A percentile compares a stretch with the other conserved stretches of the same genome.
These are phyloP conservation scores for Aphodius granarius DNA, from an alignment of 2,888 invertebrate genomes.

Conservation along the genomic window DNA sequence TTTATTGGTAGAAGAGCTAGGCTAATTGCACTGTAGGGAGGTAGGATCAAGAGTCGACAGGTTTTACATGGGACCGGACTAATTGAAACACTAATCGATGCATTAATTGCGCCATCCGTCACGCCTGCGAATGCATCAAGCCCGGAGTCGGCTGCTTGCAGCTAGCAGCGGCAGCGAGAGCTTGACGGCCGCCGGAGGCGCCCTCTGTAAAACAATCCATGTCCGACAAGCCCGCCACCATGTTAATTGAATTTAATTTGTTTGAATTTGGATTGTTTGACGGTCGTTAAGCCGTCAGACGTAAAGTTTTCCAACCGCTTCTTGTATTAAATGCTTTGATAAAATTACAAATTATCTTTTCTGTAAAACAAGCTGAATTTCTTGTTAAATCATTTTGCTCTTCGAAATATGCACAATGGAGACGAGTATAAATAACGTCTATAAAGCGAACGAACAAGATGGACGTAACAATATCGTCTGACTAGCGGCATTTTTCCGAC, in stretches of 20 bases:
- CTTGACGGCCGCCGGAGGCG: too few species aligned
- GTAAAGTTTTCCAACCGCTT: background rate
- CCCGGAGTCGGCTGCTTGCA: background rate
- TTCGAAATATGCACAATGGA: background rate
- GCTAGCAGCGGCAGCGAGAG: background rate
- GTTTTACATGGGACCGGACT: background rate
- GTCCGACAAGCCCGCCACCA: background rate
- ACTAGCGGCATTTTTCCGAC: background rate
- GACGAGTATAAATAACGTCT: background rate
- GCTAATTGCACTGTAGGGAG: background rate
- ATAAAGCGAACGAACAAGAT: background rate
- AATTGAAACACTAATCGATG: background rate
- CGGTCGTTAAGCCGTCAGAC: background rate
- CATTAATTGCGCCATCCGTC: background rate
- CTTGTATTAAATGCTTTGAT: too few species aligned
- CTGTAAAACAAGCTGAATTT: background rate
- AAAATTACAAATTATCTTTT: too few species aligned
- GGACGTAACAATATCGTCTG: background rate
- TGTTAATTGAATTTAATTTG: background rate
- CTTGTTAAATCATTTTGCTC: background rate
- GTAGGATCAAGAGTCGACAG: background rate
- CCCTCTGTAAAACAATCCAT: background rate
- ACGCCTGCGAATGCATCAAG: background rate
- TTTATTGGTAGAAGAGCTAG: too few species aligned
- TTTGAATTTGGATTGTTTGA: background rate